Base-by-base conservation (phyloP, 2,797 vertebrate species). In the Coregonus sp. region DNA sequence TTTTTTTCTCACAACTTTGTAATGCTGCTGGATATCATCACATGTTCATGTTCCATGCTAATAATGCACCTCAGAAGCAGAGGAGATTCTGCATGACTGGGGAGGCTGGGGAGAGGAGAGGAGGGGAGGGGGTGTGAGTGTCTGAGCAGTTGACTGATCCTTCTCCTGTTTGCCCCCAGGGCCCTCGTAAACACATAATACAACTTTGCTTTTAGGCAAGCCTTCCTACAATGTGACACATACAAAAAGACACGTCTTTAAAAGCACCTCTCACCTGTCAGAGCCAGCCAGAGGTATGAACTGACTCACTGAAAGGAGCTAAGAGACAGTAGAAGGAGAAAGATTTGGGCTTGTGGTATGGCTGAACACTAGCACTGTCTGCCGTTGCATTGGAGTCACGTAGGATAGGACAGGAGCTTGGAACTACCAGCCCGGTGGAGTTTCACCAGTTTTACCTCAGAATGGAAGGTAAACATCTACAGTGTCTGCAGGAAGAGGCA, bases 201-300 rank as follows among this genome's bases (percentile, higher is more conserved):
- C 84, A 83, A 81, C 78, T 81, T 84, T 80, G 40, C 78, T 80
- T 51, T 77, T 40, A 69, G 73, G 79, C 25, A 75, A 81, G 70
- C 66, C 80, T 63, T 63, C 59, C 59, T 76, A 80, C 85, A 92
- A 92, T 85, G 88, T 92, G 93, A 92, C 71, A 81, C 74, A 79
- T 84, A 90, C 25, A 84, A 83, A 65, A 88, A 84, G 75, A 77
- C 80, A 3, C 4, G 78, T 52, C 70, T 85, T 74, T 59, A 85
- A 87, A 85, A 84, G 78, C 68, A 40, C 72, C 87, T 80, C 68
- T 84, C 76, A 3, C 74, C 52, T 86, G 81, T 70, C 86, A 76
- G 81, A 78, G 70, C 86, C 76, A 82, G 29, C 84, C 80, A 63
- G 79, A 56, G 75, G 0, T 20, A 69, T 47, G 56, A 66, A 76